phyloP scores from a whole-genome alignment of 2,797 vertebrate genomes.

The Catharus ustulatus region DNA sequence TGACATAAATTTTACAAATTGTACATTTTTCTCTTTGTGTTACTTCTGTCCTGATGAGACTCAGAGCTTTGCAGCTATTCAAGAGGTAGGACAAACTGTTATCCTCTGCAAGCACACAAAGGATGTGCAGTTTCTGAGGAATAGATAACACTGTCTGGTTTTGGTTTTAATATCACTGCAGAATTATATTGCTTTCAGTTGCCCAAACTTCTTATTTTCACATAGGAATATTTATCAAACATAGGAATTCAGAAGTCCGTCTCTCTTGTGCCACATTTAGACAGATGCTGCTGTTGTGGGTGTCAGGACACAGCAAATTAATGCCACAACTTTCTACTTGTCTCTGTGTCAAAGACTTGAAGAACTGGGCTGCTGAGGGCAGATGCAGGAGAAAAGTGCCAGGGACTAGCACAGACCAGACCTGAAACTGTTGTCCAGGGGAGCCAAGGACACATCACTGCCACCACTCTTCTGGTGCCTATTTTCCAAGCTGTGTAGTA shows the following conservation, averaged over 20 bases:
- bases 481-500: not conserved
- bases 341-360: not conserved
- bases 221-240: not conserved
- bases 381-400: not conserved
- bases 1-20: not conserved
- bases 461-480: accelerated
- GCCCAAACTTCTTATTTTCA: not conserved
- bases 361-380: not conserved
- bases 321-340: not conserved
- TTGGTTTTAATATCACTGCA: not conserved
- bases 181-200: not conserved
- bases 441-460: not conserved
- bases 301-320: not conserved
- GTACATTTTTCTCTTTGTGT: not conserved
- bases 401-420: not conserved
- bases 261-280: not conserved
- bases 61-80: not conserved
- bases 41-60: not conserved
- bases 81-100: not conserved
- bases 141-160: not conserved
- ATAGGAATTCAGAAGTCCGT: not conserved
- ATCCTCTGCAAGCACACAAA: not conserved
- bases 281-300: accelerated
- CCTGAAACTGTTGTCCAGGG: not conserved
- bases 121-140: not conserved